Base-by-base conservation (phyloP, 2,888 invertebrate species). In the Acleris literana region DNA sequence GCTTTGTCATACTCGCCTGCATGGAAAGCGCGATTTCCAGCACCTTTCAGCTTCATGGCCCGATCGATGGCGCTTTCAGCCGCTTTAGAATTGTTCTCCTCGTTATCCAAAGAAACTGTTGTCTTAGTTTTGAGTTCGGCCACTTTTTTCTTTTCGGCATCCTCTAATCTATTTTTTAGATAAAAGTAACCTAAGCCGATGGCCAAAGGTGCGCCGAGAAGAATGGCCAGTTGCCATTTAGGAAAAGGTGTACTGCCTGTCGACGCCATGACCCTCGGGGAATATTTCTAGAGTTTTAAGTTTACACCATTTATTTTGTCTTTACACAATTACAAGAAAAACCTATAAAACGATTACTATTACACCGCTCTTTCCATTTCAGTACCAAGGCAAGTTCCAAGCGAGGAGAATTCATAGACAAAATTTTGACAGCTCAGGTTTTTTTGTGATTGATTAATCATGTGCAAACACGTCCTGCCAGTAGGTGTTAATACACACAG, bases 1-100 rank as follows among this genome's bases (percentile, higher is more conserved):
- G 99, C 99, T 84, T 98, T 98, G 74, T 97, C 96, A 82, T 95
- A 99, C 84, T 97, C 97, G 63, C 97, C 96, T 69, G 94, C 94
- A 81, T 96, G 96, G 85, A 98, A 99, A 74, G 95, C 94, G 72
- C 94, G 94, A 87, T 99, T 99, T 67, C 99, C 99, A 88, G 96
- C 96, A 73, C 95, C 95, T 92, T 99, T 99, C 73, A 96, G 94
- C 76, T 95, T 94, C 83, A 95, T 95, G 2, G 98, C 97, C 77
- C 94, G 93, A 78, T 96, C 94, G 66, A 96, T 93, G 20, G 95
- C 95, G 63, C 94, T 94, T 77, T 93, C 93, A 7, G 85, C 77
- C 61, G 86, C 81, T 74, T 88, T 86, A 1, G 87, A 80, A 71
- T 85, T 90, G 68, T 85, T 86, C 48, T 93, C 94, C 75, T 92